Base-by-base conservation (phyloP, 2,888 invertebrate species). In the Watsonalla binaria region DNA sequence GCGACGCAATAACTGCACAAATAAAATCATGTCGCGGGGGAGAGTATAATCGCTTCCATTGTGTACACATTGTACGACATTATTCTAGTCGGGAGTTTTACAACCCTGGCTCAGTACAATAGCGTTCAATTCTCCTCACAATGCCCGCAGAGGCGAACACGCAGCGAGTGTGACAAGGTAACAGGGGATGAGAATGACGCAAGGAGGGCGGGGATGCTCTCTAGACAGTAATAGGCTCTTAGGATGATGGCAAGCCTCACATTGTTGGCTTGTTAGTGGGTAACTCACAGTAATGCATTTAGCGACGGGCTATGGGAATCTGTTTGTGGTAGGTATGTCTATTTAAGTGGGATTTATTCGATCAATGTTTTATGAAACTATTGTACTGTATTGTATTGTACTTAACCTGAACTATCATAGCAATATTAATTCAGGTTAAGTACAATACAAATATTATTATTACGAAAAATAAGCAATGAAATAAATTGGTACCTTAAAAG, bases 1-100 rank as follows among this genome's bases (percentile, higher is more conserved):
- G 76, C 84, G 80, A 82, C 84, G 84, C 82, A 87, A 89, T 90
- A 90, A 88, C 86, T 84, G 86, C 81, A 87, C 89, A 87, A 90
- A 90, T 90, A 89, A 88, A 90, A 88, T 89, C 87, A 86, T 87
- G 82, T 84, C 81, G 84, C 83, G 77, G 76, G 88, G 88, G 89
- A 84, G 85, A 84, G 76, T 82, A 73, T 76, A 89, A 90, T 88
- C 86, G 87, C 79, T 81, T 82, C 84, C 75, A 87, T 88, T 88
- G 87, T 90, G 76, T 86, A 82, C 82, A 84, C 83, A 85, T 79
- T 86, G 85, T 80, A 80, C 73, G 74, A 63, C 72, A 74, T 74
- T 76, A 83, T 82, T 72, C 74, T 70, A 71, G 71, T 73, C 65
- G 65, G 59, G 67, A 67, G 68, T 70, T 78, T 75, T 82, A 68